These are phyloP conservation scores for Esox lucius DNA, from an alignment of 2,797 vertebrate genomes.

Conservation along the genomic window DNA sequence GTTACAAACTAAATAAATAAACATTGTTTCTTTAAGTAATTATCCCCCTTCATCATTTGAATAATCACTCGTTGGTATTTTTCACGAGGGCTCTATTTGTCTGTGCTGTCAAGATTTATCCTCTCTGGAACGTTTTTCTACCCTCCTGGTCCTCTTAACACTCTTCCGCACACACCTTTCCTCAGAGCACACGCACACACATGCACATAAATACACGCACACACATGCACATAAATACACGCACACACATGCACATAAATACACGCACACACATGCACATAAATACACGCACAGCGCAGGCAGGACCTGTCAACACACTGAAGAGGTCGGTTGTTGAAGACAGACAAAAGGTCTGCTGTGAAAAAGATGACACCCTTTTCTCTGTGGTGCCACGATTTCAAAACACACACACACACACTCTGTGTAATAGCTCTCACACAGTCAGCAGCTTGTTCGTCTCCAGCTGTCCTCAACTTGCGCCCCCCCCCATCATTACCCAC, in stretches of 20 bases:
- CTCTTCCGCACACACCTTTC: conserved; percentile 3
- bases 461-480: neutral
- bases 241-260: conserved; percentile 1
- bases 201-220: neutral
- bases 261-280: conserved; percentile 6
- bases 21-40: neutral
- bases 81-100: neutral
- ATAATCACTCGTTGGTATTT: neutral
- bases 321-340: neutral
- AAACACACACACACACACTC: neutral
- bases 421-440: neutral
- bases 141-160: neutral
- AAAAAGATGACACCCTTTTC: conserved; percentile 7
- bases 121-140: conserved; percentile 3
- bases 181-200: conserved; percentile 12
- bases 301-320: conserved; percentile 6
- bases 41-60: neutral
- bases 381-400: neutral
- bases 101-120: conserved; percentile 10
- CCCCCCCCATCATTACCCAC: neutral
- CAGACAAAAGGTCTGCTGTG: conserved; percentile 14
- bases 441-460: conserved; percentile 7
- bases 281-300: neutral
- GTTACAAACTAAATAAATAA: neutral
- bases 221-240: conserved; percentile 4